These are phyloP conservation scores for Halocynthia aurantium DNA, from an alignment of 23 tunicate genomes.

Conservation along the genomic window DNA sequence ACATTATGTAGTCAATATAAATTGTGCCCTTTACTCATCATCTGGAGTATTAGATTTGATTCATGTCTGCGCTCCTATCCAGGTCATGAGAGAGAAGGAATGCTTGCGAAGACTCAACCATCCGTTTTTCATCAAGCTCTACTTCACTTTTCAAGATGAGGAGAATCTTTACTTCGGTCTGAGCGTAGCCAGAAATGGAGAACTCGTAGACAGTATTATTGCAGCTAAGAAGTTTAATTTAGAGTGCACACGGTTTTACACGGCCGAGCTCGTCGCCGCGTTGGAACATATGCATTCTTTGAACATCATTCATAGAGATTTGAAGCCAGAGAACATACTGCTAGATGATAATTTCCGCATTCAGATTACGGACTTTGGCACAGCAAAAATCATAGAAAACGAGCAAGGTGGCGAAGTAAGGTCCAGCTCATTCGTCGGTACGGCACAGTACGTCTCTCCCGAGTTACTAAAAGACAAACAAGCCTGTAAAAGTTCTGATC, in stretches of 20 bases:
- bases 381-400: constrained; percentile 65
- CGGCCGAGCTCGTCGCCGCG: constrained; percentile 80
- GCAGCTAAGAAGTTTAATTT: constrained; percentile 72
- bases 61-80: background rate
- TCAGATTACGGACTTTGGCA: constrained; percentile 95
- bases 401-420: constrained; percentile 11
- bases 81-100: constrained; percentile 89
- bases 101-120: constrained; percentile 69
- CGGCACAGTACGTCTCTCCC: constrained; percentile 97
- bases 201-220: constrained; percentile 53
- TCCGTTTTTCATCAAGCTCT: constrained; percentile 76
- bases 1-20: too few relatives aligned
- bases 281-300: constrained; percentile 73
- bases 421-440: constrained; percentile 83
- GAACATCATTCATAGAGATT: constrained; percentile 87
- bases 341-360: constrained; percentile 75
- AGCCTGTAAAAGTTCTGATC: constrained; percentile 72
- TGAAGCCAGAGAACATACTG: constrained; percentile 88
- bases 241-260: constrained; percentile 66
- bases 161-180: constrained; percentile 85
- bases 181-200: constrained; percentile 87
- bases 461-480: constrained; percentile 90
- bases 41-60: too few relatives aligned
- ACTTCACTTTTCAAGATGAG: constrained; percentile 85
- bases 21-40: too few relatives aligned